Percentiles rank a stretch among this genome's conserved stretches.
These are phyloP conservation scores for Ptychodera flava DNA, from an alignment of 35 echinoderm and acorn worm species.

Conservation along the genomic window DNA sequence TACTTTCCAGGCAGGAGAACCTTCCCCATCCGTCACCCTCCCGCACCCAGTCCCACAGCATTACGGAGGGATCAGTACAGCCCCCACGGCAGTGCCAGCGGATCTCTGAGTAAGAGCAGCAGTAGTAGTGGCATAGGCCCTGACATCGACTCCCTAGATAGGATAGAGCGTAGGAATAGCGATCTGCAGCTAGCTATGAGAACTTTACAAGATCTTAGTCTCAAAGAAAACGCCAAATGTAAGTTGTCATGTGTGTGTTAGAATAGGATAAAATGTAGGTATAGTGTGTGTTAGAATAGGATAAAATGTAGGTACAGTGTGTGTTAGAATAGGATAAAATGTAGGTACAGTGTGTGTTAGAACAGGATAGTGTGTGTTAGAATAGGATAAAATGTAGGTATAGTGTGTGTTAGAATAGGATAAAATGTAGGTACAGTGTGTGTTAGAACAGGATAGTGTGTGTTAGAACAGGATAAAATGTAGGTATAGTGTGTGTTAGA, in stretches of 20 bases:
- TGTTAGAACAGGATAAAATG: too few species aligned
- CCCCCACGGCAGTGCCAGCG: slow-evolving; percentile 7
- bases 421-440: too few species aligned
- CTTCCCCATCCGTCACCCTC: slow-evolving; percentile 3
- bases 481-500: too few species aligned
- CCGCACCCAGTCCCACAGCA: not conserved
- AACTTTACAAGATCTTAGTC: slow-evolving; percentile 15
- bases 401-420: too few species aligned
- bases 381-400: too few species aligned
- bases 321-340: too few species aligned
- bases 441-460: too few species aligned
- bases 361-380: too few species aligned
- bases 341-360: too few species aligned
- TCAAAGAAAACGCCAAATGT: slow-evolving; percentile 21
- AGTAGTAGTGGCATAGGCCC: slow-evolving; percentile 12
- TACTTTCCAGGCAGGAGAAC: slow-evolving; percentile 15
- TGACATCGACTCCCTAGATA: not conserved
- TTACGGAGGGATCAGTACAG: not conserved
- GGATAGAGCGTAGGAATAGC: not conserved
- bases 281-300: not conserved
- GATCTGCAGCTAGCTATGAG: slow-evolving; percentile 8
- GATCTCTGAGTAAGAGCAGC: not conserved
- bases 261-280: not conserved
- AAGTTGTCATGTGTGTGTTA: not conserved
- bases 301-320: slow-evolving; percentile 4